Evolutionary conservation across 2,888 invertebrate species (phyloP), one percentile per base, ranked within the genome.

Genomic region (Rhimphoctona megacephalus): DNA sequence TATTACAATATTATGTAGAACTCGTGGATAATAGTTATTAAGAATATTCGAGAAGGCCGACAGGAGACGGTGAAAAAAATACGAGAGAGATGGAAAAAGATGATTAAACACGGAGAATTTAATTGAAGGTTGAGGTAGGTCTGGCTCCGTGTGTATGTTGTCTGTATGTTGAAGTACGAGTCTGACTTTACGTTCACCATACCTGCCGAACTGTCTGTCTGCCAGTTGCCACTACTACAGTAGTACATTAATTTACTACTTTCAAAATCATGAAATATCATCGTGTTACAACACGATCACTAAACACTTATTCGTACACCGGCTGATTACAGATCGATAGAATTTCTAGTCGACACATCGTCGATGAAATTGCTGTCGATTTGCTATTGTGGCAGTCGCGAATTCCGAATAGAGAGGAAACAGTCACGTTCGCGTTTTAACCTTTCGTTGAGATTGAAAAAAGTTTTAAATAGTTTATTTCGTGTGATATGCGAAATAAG

Each of bases 201-300:
- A 92, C 91, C 93, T 94, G 93, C 93, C 92, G 93, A 94, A 93
- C 89, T 92, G 90, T 93, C 92, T 90, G 91, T 92, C 91, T 91
- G 92, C 93, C 93, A 92, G 92, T 93, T 92, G 92, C 90, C 92
- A 92, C 92, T 92, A 90, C 88, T 89, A 89, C 89, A 87, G 88
- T 74, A 83, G 87, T 76, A 76, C 83, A 81, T 83, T 81, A 57
- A 49, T 73, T 49, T 66, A 43, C 49, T 66, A 57, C 54, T 54
- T 76, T 61, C 64, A 82, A 57, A 43, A 76, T 82, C 54, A 70
- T 70, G 57, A 85, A 76, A 73, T 69, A 72, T 85, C 64, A 66
- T 73, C 43, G 72, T 36, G 46, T 70, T 73, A 61, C 33, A 36
- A 73, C 39, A 43, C 30, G 81, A 52, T 83, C 33, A 72, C 49